Percentiles rank a stretch among this genome's conserved stretches.
phyloP scores from a whole-genome alignment of 2,113 vertebrate species.

The Myotis lucifugus region DNA sequence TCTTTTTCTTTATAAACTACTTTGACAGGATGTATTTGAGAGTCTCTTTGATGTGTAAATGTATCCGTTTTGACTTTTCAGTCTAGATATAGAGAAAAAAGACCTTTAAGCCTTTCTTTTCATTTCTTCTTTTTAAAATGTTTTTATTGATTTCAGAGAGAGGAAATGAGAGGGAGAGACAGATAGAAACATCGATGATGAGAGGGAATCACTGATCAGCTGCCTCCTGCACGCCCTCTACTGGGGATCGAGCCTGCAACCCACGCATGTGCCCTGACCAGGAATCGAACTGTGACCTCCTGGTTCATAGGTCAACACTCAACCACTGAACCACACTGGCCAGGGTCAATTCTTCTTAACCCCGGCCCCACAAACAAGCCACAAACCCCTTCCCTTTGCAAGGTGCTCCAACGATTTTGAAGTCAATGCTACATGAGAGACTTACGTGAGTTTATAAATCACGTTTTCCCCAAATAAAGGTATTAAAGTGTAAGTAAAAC shows the following conservation, averaged over 20 bases:
- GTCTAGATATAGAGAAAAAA: constrained; percentile 63
- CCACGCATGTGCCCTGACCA: no score
- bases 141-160: no score
- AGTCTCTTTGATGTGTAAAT: constrained; percentile 67
- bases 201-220: no score
- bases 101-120: constrained; percentile 47
- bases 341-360: neutral
- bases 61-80: constrained; percentile 3
- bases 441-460: constrained; percentile 69
- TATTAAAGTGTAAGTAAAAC: constrained; percentile 26
- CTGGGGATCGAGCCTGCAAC: no score
- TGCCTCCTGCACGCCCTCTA: no score
- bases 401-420: neutral
- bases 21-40: constrained; percentile 51
- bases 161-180: no score
- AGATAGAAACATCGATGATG: no score
- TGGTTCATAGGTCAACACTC: no score
- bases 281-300: no score
- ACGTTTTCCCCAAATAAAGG: constrained; percentile 66
- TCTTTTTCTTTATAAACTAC: constrained; percentile 72
- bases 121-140: neutral
- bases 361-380: neutral
- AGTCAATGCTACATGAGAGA: constrained; percentile 37
- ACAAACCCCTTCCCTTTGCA: neutral
- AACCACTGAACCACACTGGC: no score